These are phyloP conservation scores for Microchirus variegatus DNA, from an alignment of 2,797 vertebrate genomes.

Conservation along the genomic window DNA sequence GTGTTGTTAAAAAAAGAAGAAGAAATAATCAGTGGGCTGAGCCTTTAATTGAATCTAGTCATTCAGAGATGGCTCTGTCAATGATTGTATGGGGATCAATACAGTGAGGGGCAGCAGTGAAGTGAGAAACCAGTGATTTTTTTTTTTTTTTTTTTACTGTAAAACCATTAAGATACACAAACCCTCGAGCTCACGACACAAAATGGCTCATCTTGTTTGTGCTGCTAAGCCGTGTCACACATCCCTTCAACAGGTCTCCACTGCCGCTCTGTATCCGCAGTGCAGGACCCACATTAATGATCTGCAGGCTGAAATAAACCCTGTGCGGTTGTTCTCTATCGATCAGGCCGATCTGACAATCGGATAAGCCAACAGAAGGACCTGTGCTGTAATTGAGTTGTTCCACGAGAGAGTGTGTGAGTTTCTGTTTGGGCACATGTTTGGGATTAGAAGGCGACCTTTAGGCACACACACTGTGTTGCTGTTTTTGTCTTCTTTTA, in stretches of 20 bases:
- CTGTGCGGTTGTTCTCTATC: slow-evolving; percentile 70
- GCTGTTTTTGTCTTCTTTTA: slow-evolving; percentile 32
- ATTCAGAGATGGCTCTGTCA: slow-evolving; percentile 66
- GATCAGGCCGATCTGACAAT: slow-evolving; percentile 76
- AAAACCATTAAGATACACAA: slow-evolving; percentile 7
- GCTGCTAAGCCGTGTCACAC: slow-evolving; percentile 21
- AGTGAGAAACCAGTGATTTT: slow-evolving; percentile 11
- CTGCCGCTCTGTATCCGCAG: slow-evolving; percentile 41
- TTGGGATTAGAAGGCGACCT: slow-evolving; percentile 48
- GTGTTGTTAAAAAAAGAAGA: slow-evolving; percentile 36
- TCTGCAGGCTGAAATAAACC: slow-evolving; percentile 69
- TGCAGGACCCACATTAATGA: slow-evolving; percentile 70
- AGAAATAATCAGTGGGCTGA: slow-evolving; percentile 64
- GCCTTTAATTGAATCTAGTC: slow-evolving; percentile 69
- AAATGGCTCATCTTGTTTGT: slow-evolving; percentile 25
- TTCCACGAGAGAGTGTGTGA: slow-evolving; percentile 31
- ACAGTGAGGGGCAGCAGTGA: slow-evolving; percentile 44
- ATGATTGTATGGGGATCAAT: slow-evolving; percentile 79
- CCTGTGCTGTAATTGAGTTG: slow-evolving; percentile 72
- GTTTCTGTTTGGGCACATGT: slow-evolving; percentile 14
- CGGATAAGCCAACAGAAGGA: slow-evolving; percentile 74
- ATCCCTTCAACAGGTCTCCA: slow-evolving; percentile 64
- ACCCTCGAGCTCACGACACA: not conserved
- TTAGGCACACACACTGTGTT: slow-evolving; percentile 33
- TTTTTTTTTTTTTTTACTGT: slow-evolving; percentile 21